Percentiles rank a stretch among this genome's conserved stretches.
These are phyloP conservation scores for Butastur rufipennis DNA, from an alignment of 2,113 vertebrate genomes.

Conservation along the genomic window DNA sequence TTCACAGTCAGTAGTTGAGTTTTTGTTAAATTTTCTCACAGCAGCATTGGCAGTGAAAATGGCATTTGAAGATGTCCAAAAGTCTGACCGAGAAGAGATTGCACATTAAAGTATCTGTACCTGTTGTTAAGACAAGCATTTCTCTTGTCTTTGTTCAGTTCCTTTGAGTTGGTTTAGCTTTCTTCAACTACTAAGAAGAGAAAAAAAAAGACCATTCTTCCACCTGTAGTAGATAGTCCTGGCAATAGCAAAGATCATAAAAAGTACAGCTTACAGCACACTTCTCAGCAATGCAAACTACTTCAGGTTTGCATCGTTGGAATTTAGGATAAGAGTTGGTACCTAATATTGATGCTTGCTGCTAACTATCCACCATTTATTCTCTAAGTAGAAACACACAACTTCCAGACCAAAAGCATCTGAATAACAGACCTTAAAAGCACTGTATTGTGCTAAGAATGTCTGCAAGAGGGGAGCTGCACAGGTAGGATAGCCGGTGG, in stretches of 20 bases:
- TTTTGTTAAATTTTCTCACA: not conserved
- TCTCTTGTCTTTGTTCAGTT: not conserved
- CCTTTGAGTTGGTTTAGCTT: not conserved
- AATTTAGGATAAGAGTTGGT: not conserved
- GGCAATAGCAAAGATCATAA: not conserved
- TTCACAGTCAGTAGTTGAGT: not conserved
- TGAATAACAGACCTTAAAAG: not conserved
- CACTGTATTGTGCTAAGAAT: not conserved
- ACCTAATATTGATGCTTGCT: not conserved
- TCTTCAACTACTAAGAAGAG: not conserved
- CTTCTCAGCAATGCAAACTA: not conserved
- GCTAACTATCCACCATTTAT: not conserved
- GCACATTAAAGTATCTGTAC: not conserved
- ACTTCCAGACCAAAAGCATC: not conserved
- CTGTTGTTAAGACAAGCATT: not conserved
- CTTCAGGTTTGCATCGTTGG: not conserved
- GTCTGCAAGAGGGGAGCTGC: not conserved
- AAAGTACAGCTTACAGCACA: not conserved
- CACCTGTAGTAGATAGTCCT: not conserved
- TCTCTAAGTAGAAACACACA: not conserved
- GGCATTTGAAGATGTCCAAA: not conserved
- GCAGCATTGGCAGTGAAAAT: not conserved
- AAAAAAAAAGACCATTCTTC: not conserved
- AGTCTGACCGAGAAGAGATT: not conserved
- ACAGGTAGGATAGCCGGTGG: not conserved